Percentiles rank a stretch among this genome's conserved stretches.
Conservation (phyloP, 2,113 vertebrate species). For the Nesoenas mayeri region DNA sequence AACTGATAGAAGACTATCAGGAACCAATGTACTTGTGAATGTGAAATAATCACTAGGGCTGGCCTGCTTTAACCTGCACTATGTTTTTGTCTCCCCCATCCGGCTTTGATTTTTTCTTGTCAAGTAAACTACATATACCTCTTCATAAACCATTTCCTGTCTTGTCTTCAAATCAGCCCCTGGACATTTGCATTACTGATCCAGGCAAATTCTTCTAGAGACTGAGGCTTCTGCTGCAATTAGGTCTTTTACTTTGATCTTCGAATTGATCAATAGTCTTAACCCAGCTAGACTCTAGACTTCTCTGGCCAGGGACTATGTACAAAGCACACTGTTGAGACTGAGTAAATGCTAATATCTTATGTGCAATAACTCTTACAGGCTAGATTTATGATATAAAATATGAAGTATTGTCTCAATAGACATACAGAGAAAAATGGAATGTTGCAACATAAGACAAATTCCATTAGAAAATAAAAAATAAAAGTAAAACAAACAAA, state of each 20-base stretch:
- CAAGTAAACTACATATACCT: background rate
- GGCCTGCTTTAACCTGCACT: rapidly evolving
- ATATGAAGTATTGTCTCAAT: background rate
- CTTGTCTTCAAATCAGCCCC: background rate
- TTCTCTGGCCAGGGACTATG: background rate
- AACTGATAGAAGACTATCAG: background rate
- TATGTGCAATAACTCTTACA: background rate
- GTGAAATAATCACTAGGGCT: background rate
- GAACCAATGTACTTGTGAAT: background rate
- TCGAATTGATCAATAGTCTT: background rate
- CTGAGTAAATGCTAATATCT: background rate
- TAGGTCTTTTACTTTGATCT: conserved; percentile 1
- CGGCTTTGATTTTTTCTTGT: background rate
- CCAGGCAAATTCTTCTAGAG: background rate
- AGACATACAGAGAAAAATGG: background rate
- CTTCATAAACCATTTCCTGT: background rate
- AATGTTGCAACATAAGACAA: background rate
- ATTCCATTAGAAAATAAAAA: background rate
- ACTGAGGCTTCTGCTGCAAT: background rate
- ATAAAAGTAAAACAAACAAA: background rate
- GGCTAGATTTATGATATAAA: background rate
- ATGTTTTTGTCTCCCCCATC: background rate
- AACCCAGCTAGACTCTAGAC: background rate
- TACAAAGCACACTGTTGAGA: background rate
- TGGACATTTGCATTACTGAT: background rate